These are phyloP conservation scores for Eudasyphora cyanicolor DNA, from an alignment of 2,888 invertebrate species.

Conservation along the genomic window DNA sequence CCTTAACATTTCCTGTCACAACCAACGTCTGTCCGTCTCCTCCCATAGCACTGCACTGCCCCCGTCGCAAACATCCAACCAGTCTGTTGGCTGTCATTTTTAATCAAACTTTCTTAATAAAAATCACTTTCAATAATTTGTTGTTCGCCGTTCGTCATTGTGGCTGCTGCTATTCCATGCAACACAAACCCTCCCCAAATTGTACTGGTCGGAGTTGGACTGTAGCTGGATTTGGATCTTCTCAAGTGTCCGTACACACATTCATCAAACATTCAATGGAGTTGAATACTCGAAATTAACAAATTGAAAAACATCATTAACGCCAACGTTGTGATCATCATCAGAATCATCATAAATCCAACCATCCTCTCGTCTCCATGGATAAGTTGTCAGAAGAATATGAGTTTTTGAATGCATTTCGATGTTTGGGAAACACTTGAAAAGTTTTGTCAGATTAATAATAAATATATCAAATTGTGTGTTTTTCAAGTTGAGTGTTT, in stretches of 20 bases:
- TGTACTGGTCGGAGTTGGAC: background rate
- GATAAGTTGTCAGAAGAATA: no score
- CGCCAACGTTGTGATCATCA: background rate
- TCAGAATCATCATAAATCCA: no score
- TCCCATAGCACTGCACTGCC: background rate
- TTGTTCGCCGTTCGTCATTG: background rate
- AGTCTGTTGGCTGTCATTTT: constrained; percentile 38
- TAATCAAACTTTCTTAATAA: constrained; percentile 51
- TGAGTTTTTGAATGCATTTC: background rate
- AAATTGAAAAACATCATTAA: background rate
- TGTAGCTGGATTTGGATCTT: background rate
- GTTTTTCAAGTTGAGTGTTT: background rate
- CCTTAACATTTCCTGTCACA: constrained; percentile 28
- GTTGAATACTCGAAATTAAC: background rate
- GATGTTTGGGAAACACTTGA: background rate
- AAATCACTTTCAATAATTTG: constrained; percentile 28
- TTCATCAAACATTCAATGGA: background rate
- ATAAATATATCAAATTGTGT: constrained; percentile 43
- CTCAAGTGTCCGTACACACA: background rate
- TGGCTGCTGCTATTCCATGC: no score
- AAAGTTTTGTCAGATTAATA: constrained; percentile 52
- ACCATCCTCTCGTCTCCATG: no score
- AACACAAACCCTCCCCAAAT: background rate
- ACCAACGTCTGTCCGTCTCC: constrained; percentile 5
- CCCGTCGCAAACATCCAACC: no score